Percentiles rank a stretch among this genome's conserved stretches.
Conservation (phyloP, 2,113 vertebrate species). For the Sander vitreus region DNA sequence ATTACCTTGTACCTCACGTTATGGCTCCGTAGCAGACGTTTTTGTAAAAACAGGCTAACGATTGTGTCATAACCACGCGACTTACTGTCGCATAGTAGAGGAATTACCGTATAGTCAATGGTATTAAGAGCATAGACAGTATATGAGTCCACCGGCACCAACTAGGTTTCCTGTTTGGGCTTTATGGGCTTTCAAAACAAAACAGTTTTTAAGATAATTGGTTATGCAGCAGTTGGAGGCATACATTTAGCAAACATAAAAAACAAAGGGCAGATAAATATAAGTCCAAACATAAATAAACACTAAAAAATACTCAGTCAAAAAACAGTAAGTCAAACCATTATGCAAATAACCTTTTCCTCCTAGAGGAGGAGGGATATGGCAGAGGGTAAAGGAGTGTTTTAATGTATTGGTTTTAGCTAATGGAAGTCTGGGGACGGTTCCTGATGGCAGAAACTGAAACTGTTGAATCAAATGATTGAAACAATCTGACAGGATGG, state of each 20-base stretch:
- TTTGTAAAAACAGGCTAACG: too few species aligned
- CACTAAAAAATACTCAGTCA: neutral
- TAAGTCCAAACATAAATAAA: neutral
- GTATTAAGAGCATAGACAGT: too few species aligned
- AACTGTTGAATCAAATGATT: neutral
- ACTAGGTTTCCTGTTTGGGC: neutral
- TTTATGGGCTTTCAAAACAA: conserved; percentile 19
- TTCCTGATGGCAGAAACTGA: neutral
- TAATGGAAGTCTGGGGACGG: neutral
- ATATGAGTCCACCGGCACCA: too few species aligned
- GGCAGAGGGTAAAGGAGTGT: neutral
- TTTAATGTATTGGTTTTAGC: neutral
- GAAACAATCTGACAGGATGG: neutral
- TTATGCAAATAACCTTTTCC: neutral
- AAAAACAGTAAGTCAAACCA: neutral
- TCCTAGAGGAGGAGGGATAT: neutral
- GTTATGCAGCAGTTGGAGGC: neutral
- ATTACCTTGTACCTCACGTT: too few species aligned
- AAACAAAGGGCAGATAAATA: neutral
- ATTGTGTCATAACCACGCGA: too few species aligned
- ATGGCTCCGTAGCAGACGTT: too few species aligned
- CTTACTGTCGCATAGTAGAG: too few species aligned
- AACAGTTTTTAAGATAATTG: neutral
- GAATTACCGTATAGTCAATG: too few species aligned
- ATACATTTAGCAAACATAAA: neutral